Evolutionary conservation across 2,797 vertebrate species (phyloP), one percentile per base, ranked within the genome.

Genomic region (Chanos chanos): DNA sequence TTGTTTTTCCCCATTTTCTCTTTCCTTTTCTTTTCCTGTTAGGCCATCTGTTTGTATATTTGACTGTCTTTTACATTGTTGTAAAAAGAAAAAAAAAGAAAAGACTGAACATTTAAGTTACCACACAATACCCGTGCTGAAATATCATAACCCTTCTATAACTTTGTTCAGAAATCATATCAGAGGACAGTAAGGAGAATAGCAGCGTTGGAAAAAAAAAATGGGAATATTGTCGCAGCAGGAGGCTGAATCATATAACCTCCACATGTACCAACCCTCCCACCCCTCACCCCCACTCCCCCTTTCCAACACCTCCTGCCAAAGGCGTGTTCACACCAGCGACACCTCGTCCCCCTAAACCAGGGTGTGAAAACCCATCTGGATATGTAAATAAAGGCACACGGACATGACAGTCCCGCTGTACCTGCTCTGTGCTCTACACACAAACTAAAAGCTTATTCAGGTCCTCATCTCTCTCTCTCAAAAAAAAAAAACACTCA

Each of bases 401-500:
- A 37, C 64, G 34, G 64, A 75, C 73, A 73, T 81, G 80, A 82
- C 78, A 80, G 66, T 37, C n/a, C 53, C 61, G 27, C 47, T 5
- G 62, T 62, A 75, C 76, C 68, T 69, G 63, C 52, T 64, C 58
- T 40, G 49, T n/a, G 36, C 59, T 48, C 64, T 77, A 85, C 75
- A 83, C 15, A 30, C 64, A 60, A 66, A 81, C 74, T 88, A 86
- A 88, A 85, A 89, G 86, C 84, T 72, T 85, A 80, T 86, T 83
- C 81, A 45, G 63, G 78, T 85, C 69, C 65, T 41, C 55, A 34
- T 4, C 54, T 80, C 55, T 47, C 31, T 41, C 58, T 56, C 39
- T n/a, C n/a, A n/a, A n/a, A n/a, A n/a, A n/a, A n/a, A n/a, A n/a
- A 60, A 43, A 72, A 50, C 53, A 71, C 65, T 58, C 50, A 59